These are phyloP conservation scores for Prolemur simus DNA, from an alignment of 2,113 vertebrate species.

Conservation along the genomic window DNA sequence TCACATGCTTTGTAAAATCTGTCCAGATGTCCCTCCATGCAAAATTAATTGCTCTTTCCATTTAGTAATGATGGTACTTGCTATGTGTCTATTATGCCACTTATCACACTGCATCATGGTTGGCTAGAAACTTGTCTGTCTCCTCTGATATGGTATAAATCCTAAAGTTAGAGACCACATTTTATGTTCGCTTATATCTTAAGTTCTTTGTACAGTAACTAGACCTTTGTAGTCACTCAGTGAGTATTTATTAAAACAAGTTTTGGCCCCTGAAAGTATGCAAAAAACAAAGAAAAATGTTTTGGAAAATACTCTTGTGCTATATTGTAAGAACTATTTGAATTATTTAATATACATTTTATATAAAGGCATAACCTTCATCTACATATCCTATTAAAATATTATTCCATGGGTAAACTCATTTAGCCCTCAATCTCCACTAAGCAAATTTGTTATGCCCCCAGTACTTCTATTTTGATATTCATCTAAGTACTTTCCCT, in stretches of 20 bases:
- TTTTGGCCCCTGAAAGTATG: not conserved
- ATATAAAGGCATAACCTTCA: not conserved
- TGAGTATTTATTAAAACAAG: conserved; percentile 11
- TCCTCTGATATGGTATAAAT: not conserved
- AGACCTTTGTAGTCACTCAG: not conserved
- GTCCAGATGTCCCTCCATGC: not conserved
- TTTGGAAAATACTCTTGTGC: not conserved
- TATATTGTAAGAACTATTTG: not conserved
- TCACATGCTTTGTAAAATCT: not conserved
- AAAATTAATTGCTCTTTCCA: conserved; percentile 19
- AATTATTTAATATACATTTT: conserved; percentile 30
- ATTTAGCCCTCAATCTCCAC: conserved; percentile 45
- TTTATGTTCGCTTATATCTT: not conserved
- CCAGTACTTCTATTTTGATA: conserved; percentile 63
- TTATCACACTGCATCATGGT: not conserved
- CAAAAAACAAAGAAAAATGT: not conserved
- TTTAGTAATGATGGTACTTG: not conserved
- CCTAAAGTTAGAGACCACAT: not conserved
- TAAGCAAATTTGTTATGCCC: conserved; percentile 59
- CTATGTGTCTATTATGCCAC: not conserved
- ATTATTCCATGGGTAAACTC: conserved; percentile 14
- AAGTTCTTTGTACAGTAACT: not conserved
- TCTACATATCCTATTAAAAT: conserved; percentile 36
- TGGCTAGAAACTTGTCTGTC: not conserved
- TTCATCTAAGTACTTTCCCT: conserved; percentile 63